Evolutionary conservation across 2,797 vertebrate genomes (phyloP), one percentile per base, ranked within the genome.

Genomic region (Gallirallus australis): DNA sequence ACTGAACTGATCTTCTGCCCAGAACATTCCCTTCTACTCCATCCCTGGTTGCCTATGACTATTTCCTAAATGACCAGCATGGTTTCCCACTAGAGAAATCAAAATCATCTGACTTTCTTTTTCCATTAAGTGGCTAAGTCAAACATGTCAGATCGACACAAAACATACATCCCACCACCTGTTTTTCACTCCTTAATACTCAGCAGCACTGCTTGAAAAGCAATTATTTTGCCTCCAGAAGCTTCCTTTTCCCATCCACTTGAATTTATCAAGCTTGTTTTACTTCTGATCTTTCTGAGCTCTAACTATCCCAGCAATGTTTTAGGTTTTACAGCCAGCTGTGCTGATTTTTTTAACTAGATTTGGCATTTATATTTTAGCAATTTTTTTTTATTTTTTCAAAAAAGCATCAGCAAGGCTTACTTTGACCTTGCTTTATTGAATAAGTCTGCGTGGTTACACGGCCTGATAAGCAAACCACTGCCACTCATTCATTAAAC

Each of bases 401-500:
- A 91, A 93, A 91, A 86, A 86, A 30, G 33, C 68, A 85, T 52
- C 53, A 90, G 45, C 33, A 89, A 93, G 54, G 40, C 52, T 96
- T 33, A 52, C 65, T 94, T 76, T 90, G 65, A 78, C 57, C 76
- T 90, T 76, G 86, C 57, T 57, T 82, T 48, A 30, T 25, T 42
- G 61, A 78, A 89, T 81, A 93, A 25, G 56, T 66, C 71, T 91
- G 61, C 40, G n/a, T 16, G 33, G 61, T 53, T 93, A 91, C 23
- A 24, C 8, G 4, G 40, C 28, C 71, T 52, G 64, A 86, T 75
- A 89, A 86, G 82, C 39, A 89, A 92, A 76, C 47, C 63, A 79
- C 56, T 60, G 60, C 28, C 76, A 72, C 24, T 95, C 77, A 69
- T 88, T 93, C 76, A 89, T 94, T 96, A 89, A 91, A 88, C 42